These are phyloP conservation scores for Bhutanitis thaidina DNA, from an alignment of 2,888 invertebrate species.

Conservation along the genomic window DNA sequence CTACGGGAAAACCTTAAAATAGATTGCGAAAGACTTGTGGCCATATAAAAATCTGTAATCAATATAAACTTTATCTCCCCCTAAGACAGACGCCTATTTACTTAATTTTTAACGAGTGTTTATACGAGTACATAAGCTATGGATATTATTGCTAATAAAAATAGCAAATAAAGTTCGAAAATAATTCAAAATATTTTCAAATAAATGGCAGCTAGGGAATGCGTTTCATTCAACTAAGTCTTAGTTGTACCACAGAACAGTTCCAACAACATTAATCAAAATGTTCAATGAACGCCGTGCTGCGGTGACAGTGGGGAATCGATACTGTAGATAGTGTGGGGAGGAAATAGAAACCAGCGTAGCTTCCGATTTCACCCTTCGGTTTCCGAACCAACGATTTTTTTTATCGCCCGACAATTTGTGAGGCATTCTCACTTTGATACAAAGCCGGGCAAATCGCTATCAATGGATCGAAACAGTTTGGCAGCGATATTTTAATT, in stretches of 20 bases:
- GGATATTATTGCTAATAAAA: too few species aligned
- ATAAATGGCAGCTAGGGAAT: background rate
- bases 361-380: slow-evolving; percentile 65
- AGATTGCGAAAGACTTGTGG: too few species aligned
- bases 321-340: slow-evolving; percentile 48
- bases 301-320: slow-evolving; percentile 62
- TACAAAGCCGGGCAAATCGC: background rate
- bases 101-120: too few species aligned
- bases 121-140: too few species aligned
- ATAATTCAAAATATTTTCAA: background rate
- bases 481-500: too few species aligned
- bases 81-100: too few species aligned
- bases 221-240: background rate
- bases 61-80: too few species aligned
- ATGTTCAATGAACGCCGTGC: slow-evolving; percentile 53
- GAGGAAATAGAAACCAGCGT: slow-evolving; percentile 67
- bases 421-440: slow-evolving; percentile 7
- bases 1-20: too few species aligned
- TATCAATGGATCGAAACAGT: too few species aligned
- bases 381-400: slow-evolving; percentile 37
- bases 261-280: slow-evolving; percentile 60
- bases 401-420: slow-evolving; percentile 20
- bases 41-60: too few species aligned
- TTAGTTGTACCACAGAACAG: slow-evolving; percentile 34
- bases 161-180: too few species aligned